Conservation (phyloP, 2,888 invertebrate species). For the Pachliopta kotzebuea region DNA sequence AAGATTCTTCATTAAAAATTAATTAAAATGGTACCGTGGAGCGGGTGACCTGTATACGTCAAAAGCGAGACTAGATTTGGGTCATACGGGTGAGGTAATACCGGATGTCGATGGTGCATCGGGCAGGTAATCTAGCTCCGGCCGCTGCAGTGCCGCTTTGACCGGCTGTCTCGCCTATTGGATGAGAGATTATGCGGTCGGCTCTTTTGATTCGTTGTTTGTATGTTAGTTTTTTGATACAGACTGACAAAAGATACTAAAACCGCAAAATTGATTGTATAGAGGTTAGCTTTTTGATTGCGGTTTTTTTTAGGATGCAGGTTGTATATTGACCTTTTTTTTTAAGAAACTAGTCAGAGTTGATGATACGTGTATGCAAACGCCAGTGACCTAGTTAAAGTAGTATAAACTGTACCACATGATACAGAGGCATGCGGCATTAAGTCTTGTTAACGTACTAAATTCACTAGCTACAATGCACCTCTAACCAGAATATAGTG, state of each 20-base stretch:
- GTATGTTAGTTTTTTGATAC: neutral
- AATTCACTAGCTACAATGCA: too few species aligned
- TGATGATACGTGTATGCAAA: too few species aligned
- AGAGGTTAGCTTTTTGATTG: constrained; percentile 1
- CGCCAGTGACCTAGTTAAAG: too few species aligned
- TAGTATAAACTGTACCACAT: too few species aligned
- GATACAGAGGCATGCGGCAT: too few species aligned
- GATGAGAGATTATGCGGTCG: constrained; percentile 16
- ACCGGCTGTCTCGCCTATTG: constrained; percentile 16
- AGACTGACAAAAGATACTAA: neutral
- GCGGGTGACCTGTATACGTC: constrained; percentile 23
- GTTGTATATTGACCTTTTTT: neutral
- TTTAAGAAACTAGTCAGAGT: too few species aligned
- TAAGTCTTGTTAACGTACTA: too few species aligned
- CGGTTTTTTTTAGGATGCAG: neutral
- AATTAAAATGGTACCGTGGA: constrained; percentile 9
- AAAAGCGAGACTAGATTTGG: constrained; percentile 14
- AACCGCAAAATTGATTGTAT: constrained; percentile 11
- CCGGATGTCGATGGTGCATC: constrained; percentile 21
- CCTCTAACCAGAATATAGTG: too few species aligned
- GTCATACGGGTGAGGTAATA: constrained; percentile 22
- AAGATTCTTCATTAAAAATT: neutral
- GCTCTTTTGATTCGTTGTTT: constrained; percentile 13
- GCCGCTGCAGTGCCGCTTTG: constrained; percentile 5
- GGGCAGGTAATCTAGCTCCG: constrained; percentile 24